These are phyloP conservation scores for Centrocercus urophasianus DNA, from an alignment of 2,113 vertebrate genomes.

Conservation along the genomic window DNA sequence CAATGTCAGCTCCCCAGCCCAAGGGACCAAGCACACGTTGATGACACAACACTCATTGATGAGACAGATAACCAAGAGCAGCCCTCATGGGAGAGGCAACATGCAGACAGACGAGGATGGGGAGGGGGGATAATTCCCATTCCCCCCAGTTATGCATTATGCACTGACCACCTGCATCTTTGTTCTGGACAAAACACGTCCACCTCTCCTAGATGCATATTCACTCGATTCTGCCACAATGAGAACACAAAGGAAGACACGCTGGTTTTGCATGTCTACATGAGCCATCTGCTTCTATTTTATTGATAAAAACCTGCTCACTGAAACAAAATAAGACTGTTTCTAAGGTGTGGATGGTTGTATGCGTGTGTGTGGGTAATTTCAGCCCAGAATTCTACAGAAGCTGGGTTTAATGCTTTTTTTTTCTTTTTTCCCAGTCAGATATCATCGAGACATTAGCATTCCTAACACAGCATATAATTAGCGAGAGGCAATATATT, in stretches of 20 bases:
- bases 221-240: conserved; percentile 49
- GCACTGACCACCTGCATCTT: background rate
- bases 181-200: conserved; percentile 22
- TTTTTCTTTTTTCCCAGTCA: conserved; percentile 3
- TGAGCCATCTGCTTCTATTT: conserved; percentile 78
- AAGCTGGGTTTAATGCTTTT: conserved; percentile 39
- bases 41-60: background rate
- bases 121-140: background rate
- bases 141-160: conserved; percentile 10
- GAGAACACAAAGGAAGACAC: conserved; percentile 17
- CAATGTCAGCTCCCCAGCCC: background rate
- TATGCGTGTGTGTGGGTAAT: background rate
- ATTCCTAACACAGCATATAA: conserved; percentile 67
- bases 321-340: conserved; percentile 59
- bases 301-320: conserved; percentile 75
- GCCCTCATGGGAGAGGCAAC: background rate
- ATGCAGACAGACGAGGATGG: fast-evolving
- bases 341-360: conserved; percentile 58
- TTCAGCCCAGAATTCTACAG: conserved; percentile 67
- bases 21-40: background rate
- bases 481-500: conserved; percentile 77
- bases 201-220: conserved; percentile 66
- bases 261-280: conserved; percentile 60
- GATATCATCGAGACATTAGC: conserved; percentile 55
- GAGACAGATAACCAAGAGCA: background rate